phyloP scores from a whole-genome alignment of 2,797 vertebrate genomes.

The Neosalanx taihuensis region DNA sequence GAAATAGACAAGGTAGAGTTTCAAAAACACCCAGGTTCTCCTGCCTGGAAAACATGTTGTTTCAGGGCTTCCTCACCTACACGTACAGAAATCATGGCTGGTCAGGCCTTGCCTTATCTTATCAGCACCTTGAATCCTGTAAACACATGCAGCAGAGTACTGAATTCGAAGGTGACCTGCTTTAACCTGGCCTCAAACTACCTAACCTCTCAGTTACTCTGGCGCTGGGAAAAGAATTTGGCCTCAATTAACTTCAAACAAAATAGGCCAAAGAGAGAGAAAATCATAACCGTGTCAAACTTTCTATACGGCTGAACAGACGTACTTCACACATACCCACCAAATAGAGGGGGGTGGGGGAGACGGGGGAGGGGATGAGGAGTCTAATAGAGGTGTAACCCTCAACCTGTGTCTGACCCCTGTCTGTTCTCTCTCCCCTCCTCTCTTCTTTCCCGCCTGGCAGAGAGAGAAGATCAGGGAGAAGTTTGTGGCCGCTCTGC shows the following conservation, averaged over 20 bases:
- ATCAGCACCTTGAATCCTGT: neutral
- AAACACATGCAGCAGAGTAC: neutral
- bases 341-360: constrained; percentile 8
- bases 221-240: neutral
- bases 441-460: constrained; percentile 5
- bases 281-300: constrained; percentile 38
- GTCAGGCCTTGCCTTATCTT: neutral
- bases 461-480: constrained; percentile 96
- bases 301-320: constrained; percentile 39
- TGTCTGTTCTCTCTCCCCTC: neutral
- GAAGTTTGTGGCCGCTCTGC: constrained; percentile 93
- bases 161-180: neutral
- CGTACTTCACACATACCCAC: constrained; percentile 19
- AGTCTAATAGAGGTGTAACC: constrained; percentile 1
- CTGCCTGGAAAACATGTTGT: neutral
- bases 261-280: neutral
- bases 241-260: neutral
- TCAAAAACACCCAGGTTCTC: neutral
- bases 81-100: no score
- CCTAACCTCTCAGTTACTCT: neutral
- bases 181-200: neutral
- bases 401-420: neutral
- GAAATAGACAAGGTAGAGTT: constrained; percentile 90
- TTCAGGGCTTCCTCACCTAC: no score
- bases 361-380: neutral